phyloP scores from a whole-genome alignment of 2,888 invertebrate genomes.

The Panopea generosa region DNA sequence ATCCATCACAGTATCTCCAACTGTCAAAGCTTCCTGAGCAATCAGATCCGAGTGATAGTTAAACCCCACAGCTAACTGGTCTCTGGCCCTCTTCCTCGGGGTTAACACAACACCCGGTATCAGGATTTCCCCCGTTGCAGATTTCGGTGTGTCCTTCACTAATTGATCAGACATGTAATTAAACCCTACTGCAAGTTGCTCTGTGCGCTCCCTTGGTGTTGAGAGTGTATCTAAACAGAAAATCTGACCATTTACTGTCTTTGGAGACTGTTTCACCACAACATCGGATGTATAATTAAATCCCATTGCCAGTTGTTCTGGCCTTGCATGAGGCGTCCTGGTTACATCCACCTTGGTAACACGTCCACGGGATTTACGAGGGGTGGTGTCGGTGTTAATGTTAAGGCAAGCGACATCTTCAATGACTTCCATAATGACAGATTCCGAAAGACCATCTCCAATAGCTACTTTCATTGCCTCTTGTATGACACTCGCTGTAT shows the following conservation, averaged over 20 bases:
- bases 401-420: constrained; percentile 42
- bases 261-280: constrained; percentile 56
- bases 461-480: constrained; percentile 49
- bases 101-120: constrained; percentile 28
- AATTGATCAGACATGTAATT: constrained; percentile 49
- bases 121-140: constrained; percentile 39
- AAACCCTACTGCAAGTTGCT: constrained; percentile 57
- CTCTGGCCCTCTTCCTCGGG: constrained; percentile 35
- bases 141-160: constrained; percentile 46
- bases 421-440: constrained; percentile 56
- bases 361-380: constrained; percentile 25
- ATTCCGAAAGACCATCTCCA: constrained; percentile 50
- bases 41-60: constrained; percentile 53
- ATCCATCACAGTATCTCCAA: constrained; percentile 2
- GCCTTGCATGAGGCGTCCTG: constrained; percentile 42
- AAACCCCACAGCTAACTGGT: constrained; percentile 58
- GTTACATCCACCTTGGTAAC: constrained; percentile 30
- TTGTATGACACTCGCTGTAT: constrained; percentile 24
- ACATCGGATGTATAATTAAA: constrained; percentile 56
- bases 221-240: constrained; percentile 43
- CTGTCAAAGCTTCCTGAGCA: constrained; percentile 38
- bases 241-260: constrained; percentile 50
- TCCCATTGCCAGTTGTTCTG: constrained; percentile 58
- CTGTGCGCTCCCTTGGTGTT: constrained; percentile 38
- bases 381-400: neutral